Evolutionary conservation across 2,113 vertebrate genomes (phyloP), one percentile per base, ranked within the genome.

Genomic region (Lepisosteus osseus): DNA sequence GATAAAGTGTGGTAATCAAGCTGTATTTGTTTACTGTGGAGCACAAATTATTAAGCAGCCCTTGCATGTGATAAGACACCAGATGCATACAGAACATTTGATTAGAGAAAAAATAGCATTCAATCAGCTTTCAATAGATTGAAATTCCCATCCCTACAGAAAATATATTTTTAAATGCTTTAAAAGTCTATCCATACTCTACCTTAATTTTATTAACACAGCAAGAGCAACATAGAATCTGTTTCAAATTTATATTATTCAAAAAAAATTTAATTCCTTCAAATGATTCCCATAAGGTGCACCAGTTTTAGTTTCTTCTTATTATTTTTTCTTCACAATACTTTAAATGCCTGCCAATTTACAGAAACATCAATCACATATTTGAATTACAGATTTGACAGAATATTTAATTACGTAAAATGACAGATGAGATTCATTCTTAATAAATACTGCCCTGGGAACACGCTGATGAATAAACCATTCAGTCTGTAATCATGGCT

Each of bases 401-500:
- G 83, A 89, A 91, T 90, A 87, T 88, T 83, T 91, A 92, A 92
- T 92, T 90, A 86, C 83, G 79, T 68, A 80, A 75, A 76, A 83
- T 85, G 85, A 86, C 88, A 88, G 85, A 87, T 80, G 85, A 86
- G 89, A 92, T 90, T 83, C 79, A 82, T 80, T 84, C 84, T 89
- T 87, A 88, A 86, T 79, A 87, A 87, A 90, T 85, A 79, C 76
- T 81, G 83, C 76, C 72, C 74, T 74, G 75, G 78, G 83, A 84
- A 86, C 85, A 84, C 81, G 83, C 79, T 86, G 90, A 91, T 91
- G 87, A 92, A 91, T 91, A 82, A 87, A 84, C 86, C 82, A 90
- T 92, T 91, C 88, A 89, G 76, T 82, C 82, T 84, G 87, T 85
- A 92, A 93, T 92, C 89, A 93, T 89, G 87, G 86, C 88, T 88